Conservation (phyloP, 2,888 invertebrate species). For the Leptura quadrifasciata region DNA sequence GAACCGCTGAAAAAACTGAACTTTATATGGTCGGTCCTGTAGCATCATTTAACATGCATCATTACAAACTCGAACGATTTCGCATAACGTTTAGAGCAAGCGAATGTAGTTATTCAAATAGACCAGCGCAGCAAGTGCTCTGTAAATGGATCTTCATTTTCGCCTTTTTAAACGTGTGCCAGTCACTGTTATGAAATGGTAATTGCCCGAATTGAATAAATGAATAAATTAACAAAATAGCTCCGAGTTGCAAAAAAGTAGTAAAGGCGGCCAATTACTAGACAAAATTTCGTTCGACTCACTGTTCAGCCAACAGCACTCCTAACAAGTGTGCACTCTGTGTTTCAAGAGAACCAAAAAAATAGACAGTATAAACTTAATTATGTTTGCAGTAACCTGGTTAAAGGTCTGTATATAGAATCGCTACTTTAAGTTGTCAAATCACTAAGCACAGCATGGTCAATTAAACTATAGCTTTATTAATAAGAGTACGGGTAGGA, state of each 20-base stretch:
- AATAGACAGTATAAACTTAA: conserved; percentile 11
- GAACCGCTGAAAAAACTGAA: too few relatives aligned
- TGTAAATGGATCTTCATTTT: background rate
- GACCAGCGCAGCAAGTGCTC: background rate
- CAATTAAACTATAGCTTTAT: background rate
- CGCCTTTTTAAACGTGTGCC: background rate
- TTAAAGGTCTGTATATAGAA: background rate
- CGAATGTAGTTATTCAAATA: background rate
- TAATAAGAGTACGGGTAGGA: background rate
- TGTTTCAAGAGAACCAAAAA: conserved; percentile 2
- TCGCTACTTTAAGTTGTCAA: background rate
- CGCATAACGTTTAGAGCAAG: too few relatives aligned
- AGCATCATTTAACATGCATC: too few relatives aligned
- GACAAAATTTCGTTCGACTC: background rate
- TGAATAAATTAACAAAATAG: background rate
- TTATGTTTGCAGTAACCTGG: conserved; percentile 13
- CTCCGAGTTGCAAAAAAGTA: background rate
- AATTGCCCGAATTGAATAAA: background rate
- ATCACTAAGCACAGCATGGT: background rate
- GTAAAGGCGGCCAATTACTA: background rate
- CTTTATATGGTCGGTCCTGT: too few relatives aligned
- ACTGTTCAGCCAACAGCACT: background rate
- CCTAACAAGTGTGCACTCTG: conserved; percentile 6
- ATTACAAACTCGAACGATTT: too few relatives aligned
- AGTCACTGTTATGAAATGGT: background rate